Evolutionary conservation across 2,797 vertebrate genomes (phyloP), one percentile per base, ranked within the genome.

Genomic region (Caiman crocodilus): DNA sequence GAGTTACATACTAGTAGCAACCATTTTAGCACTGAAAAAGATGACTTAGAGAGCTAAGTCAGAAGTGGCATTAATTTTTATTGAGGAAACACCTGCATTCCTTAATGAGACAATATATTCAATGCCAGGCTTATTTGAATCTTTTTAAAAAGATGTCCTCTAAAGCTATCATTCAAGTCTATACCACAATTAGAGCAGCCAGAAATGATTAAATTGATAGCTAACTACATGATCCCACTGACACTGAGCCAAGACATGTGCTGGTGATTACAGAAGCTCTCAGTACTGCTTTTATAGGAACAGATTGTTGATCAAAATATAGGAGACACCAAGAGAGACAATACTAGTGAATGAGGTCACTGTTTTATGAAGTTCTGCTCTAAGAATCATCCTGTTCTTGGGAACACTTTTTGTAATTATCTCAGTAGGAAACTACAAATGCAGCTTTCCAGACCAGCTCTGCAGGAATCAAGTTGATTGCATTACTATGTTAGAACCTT

Each of bases 81-180:
- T 30, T 78, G 84, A 82, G 15, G 88, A 65, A n/a, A 20, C 7
- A 55, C n/a, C 61, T 55, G 35, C 25, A 85, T 71, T 5, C 64
- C 25, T 83, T 50, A 20, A 58, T 77, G 69, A 90, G 69, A 86
- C 25, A 65, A 92, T 86, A 74, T 79, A 42, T 82, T 79, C 83
- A 82, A 50, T 90, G 67, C 82, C 69, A 92, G 42, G 26, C 30
- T 84, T 85, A 77, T 89, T 94, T 89, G 81, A 84, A 59, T 84
- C 87, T 88, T 90, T 89, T 88, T 85, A 57, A 84, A 91, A 89
- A 58, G 88, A 64, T 26, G 28, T 55, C 78, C 59, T 64, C 50
- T 85, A 74, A 81, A 69, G n/a, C 55, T 74, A 50, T 82, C 56
- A 63, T 69, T 90, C 28, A 89, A 85, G 69, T n/a, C 32, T 71